These are phyloP conservation scores for Psilopsiagon aurifrons DNA, from an alignment of 2,113 vertebrate genomes.

Conservation along the genomic window DNA sequence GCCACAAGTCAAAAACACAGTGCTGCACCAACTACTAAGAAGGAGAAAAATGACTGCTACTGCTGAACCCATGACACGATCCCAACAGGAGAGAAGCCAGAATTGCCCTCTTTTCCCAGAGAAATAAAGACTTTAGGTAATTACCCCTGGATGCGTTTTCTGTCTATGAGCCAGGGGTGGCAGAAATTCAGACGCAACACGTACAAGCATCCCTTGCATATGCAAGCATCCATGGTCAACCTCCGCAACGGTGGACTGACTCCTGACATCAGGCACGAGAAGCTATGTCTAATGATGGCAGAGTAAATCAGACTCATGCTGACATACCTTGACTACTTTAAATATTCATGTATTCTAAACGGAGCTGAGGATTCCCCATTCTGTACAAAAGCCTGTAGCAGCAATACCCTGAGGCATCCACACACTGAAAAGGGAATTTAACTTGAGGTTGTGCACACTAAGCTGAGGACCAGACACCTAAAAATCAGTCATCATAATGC, in stretches of 20 bases:
- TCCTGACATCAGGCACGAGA: rapidly evolving
- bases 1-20: too few species aligned
- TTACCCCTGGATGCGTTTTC: not conserved
- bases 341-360: not conserved
- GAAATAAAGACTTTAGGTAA: not conserved
- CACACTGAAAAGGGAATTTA: not conserved
- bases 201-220: rapidly evolving
- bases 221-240: not conserved
- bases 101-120: not conserved
- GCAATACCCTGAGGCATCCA: rapidly evolving
- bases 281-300: not conserved
- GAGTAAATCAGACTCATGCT: not conserved
- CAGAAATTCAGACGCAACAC: not conserved
- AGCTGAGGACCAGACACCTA: not conserved
- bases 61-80: too few species aligned
- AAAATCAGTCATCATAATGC: not conserved
- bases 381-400: not conserved
- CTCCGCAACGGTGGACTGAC: not conserved
- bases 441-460: not conserved
- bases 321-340: not conserved
- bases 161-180: not conserved
- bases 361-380: not conserved
- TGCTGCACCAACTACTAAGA: too few species aligned
- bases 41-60: too few species aligned
- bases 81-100: not conserved